phyloP scores from a whole-genome alignment of 2,113 vertebrate genomes.

The Hippoglossus stenolepis region DNA sequence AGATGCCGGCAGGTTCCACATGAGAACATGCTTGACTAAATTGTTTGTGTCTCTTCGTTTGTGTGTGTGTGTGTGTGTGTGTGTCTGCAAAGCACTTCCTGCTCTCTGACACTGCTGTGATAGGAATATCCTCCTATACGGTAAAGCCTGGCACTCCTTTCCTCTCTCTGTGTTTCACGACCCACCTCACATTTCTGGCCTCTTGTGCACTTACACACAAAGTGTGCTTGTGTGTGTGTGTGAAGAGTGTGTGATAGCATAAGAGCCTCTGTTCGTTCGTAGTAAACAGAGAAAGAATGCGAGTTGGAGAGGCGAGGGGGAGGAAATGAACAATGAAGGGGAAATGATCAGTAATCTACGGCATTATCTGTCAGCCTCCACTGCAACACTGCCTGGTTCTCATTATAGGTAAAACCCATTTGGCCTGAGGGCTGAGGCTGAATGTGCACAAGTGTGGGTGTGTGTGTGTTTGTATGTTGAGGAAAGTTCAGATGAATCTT shows the following conservation, averaged over 20 bases:
- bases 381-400: conserved; percentile 62
- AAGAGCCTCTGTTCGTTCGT: conserved; percentile 39
- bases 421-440: conserved; percentile 16
- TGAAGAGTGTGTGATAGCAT: neutral
- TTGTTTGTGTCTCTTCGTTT: conserved; percentile 16
- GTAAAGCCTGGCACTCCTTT: conserved; percentile 34
- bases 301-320: conserved; percentile 19
- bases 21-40: conserved; percentile 9
- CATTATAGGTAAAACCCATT: conserved; percentile 65
- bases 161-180: conserved; percentile 29
- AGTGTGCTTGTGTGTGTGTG: neutral
- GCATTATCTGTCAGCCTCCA: conserved; percentile 50
- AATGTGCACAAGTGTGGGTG: conserved; percentile 16
- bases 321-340: conserved; percentile 69
- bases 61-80: conserved; percentile 5
- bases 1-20: conserved; percentile 30
- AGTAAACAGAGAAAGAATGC: conserved; percentile 36
- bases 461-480: conserved; percentile 18
- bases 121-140: conserved; percentile 54
- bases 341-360: conserved; percentile 70
- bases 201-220: conserved; percentile 24
- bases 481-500: neutral
- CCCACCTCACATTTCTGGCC: conserved; percentile 53
- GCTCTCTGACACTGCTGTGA: conserved; percentile 58
- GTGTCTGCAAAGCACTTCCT: conserved; percentile 68